These are phyloP conservation scores for Thymelicus acteon DNA, from an alignment of 2,888 invertebrate genomes.

Conservation along the genomic window DNA sequence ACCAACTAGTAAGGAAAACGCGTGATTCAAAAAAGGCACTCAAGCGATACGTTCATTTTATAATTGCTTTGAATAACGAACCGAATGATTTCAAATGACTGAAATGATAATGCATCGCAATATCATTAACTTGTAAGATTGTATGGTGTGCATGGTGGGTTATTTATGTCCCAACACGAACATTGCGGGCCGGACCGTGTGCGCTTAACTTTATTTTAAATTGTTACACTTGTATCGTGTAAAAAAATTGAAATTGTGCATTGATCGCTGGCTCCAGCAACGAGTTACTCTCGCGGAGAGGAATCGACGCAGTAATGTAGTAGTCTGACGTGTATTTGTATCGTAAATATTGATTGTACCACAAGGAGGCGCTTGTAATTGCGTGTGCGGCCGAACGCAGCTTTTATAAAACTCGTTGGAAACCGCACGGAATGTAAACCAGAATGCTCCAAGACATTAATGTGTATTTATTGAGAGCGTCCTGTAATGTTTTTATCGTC, in stretches of 20 bases:
- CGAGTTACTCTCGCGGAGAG: conserved; percentile 46
- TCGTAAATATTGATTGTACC: conserved; percentile 79
- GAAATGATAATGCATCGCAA: conserved; percentile 65
- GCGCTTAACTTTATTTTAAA: conserved; percentile 57
- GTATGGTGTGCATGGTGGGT: conserved; percentile 60
- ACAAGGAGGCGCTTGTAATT: conserved; percentile 81
- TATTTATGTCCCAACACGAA: conserved; percentile 64
- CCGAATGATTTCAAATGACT: conserved; percentile 61
- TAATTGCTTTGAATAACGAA: conserved; percentile 56
- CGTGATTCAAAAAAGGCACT: conserved; percentile 6
- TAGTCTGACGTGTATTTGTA: conserved; percentile 63
- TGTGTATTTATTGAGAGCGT: conserved; percentile 83
- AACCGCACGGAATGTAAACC: conserved; percentile 83
- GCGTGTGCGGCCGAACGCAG: conserved; percentile 79
- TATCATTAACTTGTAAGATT: conserved; percentile 71
- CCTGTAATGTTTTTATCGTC: conserved; percentile 83
- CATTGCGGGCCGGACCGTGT: conserved; percentile 52
- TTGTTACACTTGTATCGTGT: conserved; percentile 40
- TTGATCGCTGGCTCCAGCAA: conserved; percentile 56
- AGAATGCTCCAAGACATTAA: conserved; percentile 81
- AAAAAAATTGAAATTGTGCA: conserved; percentile 42
- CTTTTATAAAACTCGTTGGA: conserved; percentile 82
- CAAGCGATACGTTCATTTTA: conserved; percentile 49
- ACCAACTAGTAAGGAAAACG: conserved; percentile 4
- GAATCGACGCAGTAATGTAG: conserved; percentile 63